Evolutionary conservation across 2,113 vertebrate species (phyloP).

Genomic region (Periophthalmus modestus): DNA sequence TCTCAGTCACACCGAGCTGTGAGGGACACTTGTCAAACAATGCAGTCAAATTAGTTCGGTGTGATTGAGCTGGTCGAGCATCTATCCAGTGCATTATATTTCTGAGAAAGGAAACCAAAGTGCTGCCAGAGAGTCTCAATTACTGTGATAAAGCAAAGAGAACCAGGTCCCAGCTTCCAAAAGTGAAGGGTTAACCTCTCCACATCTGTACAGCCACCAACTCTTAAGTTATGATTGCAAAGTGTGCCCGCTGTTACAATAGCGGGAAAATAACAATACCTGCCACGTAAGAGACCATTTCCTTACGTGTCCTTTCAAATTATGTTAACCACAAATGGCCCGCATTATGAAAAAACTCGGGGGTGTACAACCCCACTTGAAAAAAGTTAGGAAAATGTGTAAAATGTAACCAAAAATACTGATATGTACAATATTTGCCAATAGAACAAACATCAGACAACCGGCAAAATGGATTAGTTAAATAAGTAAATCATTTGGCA

Average conservation of each 20-base stretch:
- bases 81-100: slow-evolving; percentile 78
- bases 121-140: slow-evolving; percentile 74
- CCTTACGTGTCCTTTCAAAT: slow-evolving; percentile 14
- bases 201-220: slow-evolving; percentile 60
- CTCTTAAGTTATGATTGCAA: slow-evolving; percentile 68
- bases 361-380: not conserved
- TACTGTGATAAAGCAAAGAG: slow-evolving; percentile 67
- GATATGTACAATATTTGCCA: not conserved
- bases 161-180: slow-evolving; percentile 62
- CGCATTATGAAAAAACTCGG: slow-evolving; percentile 5
- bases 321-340: slow-evolving; percentile 8
- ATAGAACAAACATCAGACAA: not conserved
- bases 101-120: slow-evolving; percentile 77
- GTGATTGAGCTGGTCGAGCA: slow-evolving; percentile 77
- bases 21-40: slow-evolving; percentile 81
- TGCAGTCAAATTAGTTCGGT: slow-evolving; percentile 81
- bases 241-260: slow-evolving; percentile 55
- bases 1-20: slow-evolving; percentile 75
- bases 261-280: slow-evolving; percentile 53
- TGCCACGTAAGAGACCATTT: slow-evolving; percentile 8
- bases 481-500: not conserved
- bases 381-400: not conserved
- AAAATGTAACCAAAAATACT: not conserved
- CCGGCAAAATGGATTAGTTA: not conserved
- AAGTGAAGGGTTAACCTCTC: slow-evolving; percentile 76